Conservation (phyloP, 2,797 vertebrate genomes). For the Rhinella marina region DNA sequence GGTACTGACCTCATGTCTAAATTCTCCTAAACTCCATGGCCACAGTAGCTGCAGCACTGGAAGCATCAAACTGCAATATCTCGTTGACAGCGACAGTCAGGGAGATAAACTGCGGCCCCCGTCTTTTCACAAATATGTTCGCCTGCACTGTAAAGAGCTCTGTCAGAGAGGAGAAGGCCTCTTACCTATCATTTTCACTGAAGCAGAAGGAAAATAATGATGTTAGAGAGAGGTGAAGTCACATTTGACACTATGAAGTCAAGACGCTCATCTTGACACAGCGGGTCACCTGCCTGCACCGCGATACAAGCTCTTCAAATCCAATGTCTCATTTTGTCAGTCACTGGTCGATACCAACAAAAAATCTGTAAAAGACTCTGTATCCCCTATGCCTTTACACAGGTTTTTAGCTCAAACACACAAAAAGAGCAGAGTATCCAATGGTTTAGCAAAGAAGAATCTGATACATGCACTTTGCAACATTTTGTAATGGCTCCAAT, state of each 20-base stretch:
- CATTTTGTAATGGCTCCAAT: too few species aligned
- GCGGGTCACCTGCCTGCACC: background rate
- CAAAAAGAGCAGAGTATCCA: too few species aligned
- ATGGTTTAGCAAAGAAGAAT: too few species aligned
- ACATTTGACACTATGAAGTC: slow-evolving; percentile 30
- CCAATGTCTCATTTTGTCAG: background rate
- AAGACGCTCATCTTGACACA: slow-evolving; percentile 17
- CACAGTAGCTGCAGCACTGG: background rate
- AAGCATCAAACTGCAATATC: background rate
- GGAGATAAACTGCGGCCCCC: background rate
- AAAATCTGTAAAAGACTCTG: too few species aligned
- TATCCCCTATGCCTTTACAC: too few species aligned
- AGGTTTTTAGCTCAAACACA: too few species aligned
- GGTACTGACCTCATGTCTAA: too few species aligned
- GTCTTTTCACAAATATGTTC: background rate
- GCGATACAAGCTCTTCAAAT: background rate
- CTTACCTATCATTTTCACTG: background rate
- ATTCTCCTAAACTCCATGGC: too few species aligned
- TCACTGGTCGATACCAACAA: background rate
- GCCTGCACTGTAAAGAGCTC: background rate
- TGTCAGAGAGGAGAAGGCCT: background rate
- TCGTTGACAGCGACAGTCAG: background rate
- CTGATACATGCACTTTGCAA: too few species aligned
- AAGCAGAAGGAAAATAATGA: slow-evolving; percentile 38
- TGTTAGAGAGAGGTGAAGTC: background rate